Evolutionary conservation across 2,888 invertebrate genomes (phyloP).

Genomic region (Dryadula phaetusa): DNA sequence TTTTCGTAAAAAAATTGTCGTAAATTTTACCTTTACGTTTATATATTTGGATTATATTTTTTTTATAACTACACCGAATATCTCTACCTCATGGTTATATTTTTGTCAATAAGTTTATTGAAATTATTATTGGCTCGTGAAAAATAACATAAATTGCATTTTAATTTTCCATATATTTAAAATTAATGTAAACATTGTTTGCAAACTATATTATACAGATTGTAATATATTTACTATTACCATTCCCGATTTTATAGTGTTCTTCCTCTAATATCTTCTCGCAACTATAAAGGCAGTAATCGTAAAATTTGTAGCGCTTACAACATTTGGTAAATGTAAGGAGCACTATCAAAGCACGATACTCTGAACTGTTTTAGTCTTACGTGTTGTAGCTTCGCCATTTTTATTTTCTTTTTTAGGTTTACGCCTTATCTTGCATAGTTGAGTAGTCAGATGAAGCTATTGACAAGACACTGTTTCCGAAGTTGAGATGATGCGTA

Average conservation of each 20-base stretch:
- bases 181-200: slow-evolving; percentile 35
- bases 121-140: background rate
- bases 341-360: slow-evolving; percentile 54
- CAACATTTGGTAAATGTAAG: slow-evolving; percentile 66
- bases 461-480: too few species aligned
- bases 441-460: too few species aligned
- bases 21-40: too few species aligned
- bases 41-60: too few species aligned
- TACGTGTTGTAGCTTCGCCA: slow-evolving; percentile 7
- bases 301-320: slow-evolving; percentile 63
- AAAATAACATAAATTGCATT: background rate
- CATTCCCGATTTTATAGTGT: slow-evolving; percentile 66
- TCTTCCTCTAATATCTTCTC: slow-evolving; percentile 62
- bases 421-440: too few species aligned
- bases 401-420: too few species aligned
- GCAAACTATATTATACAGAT: slow-evolving; percentile 33
- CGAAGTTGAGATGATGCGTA: too few species aligned
- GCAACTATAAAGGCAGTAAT: slow-evolving; percentile 60
- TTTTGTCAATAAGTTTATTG: too few species aligned
- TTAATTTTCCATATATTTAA: background rate
- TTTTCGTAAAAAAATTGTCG: too few species aligned
- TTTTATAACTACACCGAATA: too few species aligned
- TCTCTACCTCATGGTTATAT: too few species aligned
- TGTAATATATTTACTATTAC: slow-evolving; percentile 55
- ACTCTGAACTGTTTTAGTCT: slow-evolving; percentile 48